Conservation (phyloP, 2,797 vertebrate species). For the Sternarchorhynchus goeldii region DNA sequence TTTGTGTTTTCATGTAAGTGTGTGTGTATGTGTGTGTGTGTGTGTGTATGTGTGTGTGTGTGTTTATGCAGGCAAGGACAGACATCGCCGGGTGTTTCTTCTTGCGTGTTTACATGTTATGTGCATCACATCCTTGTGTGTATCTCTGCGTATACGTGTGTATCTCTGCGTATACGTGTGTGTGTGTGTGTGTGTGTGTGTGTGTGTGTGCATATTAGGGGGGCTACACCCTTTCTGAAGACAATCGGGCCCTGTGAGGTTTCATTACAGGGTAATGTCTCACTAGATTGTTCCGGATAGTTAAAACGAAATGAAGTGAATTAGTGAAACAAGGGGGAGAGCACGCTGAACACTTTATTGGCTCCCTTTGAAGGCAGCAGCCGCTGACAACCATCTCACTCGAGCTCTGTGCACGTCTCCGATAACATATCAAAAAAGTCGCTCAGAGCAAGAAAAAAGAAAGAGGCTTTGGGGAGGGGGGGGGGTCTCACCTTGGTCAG, state of each 20-base stretch:
- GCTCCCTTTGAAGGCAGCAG: conserved; percentile 72
- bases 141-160: neutral
- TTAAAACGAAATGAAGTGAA: conserved; percentile 82
- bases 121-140: neutral
- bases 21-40: conserved; percentile 13
- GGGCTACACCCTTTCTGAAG: conserved; percentile 55
- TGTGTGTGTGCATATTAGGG: conserved; percentile 5
- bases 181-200: conserved; percentile 29
- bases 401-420: conserved; percentile 47
- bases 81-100: neutral
- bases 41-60: conserved; percentile 17
- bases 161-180: conserved; percentile 12
- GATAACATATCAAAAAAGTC: conserved; percentile 45
- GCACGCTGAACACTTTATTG: conserved; percentile 74
- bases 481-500: neutral
- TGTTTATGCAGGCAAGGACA: neutral
- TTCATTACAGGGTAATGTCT: conserved; percentile 79
- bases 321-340: conserved; percentile 76
- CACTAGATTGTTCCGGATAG: conserved; percentile 79
- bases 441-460: neutral
- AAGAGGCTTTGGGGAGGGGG: neutral
- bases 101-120: conserved; percentile 1
- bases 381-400: conserved; percentile 66
- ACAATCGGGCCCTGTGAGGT: conserved; percentile 71
- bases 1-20: conserved; percentile 13